These are phyloP conservation scores for Tachystola acroxantha DNA, from an alignment of 2,888 invertebrate species.

Conservation along the genomic window DNA sequence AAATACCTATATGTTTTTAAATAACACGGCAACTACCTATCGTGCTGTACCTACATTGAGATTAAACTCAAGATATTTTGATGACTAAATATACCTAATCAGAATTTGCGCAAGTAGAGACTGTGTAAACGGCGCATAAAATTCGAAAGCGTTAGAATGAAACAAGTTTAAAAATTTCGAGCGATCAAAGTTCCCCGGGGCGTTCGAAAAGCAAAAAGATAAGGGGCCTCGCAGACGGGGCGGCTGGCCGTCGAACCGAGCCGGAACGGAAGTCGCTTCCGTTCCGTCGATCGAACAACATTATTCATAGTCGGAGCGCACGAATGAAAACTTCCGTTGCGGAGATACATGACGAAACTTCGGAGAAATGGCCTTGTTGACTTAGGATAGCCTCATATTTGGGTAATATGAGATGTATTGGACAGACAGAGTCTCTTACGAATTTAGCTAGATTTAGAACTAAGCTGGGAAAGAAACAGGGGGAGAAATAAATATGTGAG, in stretches of 20 bases:
- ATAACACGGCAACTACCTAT: too few species aligned
- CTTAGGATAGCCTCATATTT: slow-evolving; percentile 17
- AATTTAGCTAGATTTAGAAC: too few species aligned
- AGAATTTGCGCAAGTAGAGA: too few species aligned
- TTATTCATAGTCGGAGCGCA: slow-evolving; percentile 45
- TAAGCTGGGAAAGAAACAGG: too few species aligned
- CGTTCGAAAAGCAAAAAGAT: slow-evolving; percentile 32
- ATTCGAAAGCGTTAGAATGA: slow-evolving; percentile 19
- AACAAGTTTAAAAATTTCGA: slow-evolving; percentile 37
- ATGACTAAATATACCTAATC: too few species aligned
- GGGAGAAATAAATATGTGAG: too few species aligned
- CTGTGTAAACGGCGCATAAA: too few species aligned
- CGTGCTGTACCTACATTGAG: too few species aligned
- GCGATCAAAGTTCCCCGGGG: slow-evolving; percentile 36
- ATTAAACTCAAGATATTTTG: too few species aligned
- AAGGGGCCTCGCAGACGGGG: slow-evolving; percentile 27
- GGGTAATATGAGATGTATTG: not conserved
- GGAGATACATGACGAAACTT: slow-evolving; percentile 30
- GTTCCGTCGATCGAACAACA: slow-evolving; percentile 32
- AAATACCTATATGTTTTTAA: too few species aligned
- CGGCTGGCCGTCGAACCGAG: slow-evolving; percentile 16
- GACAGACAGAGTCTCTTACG: too few species aligned
- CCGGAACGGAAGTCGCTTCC: slow-evolving; percentile 44
- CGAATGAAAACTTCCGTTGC: slow-evolving; percentile 42
- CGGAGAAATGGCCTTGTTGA: slow-evolving; percentile 30